Conservation (phyloP, 2,113 vertebrate genomes). For the Carassius carassius region DNA sequence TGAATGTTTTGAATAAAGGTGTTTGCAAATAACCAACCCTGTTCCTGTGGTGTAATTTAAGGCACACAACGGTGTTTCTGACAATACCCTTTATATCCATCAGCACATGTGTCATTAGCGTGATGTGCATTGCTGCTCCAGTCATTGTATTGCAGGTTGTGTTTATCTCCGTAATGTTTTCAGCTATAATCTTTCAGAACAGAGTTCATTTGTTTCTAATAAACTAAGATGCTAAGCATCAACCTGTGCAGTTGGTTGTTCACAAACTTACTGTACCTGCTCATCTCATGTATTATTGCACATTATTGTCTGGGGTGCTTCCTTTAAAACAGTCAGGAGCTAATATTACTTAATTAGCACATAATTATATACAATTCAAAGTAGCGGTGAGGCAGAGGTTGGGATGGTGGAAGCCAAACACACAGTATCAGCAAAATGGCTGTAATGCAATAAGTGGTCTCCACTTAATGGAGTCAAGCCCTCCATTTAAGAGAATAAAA, state of each 20-base stretch:
- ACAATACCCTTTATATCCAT: not conserved
- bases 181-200: not conserved
- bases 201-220: not conserved
- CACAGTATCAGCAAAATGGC: slow-evolving; percentile 75
- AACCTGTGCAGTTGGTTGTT: not conserved
- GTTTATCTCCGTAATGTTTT: not conserved
- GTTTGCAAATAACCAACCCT: not conserved
- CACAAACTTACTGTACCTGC: not conserved
- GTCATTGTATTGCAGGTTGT: not conserved
- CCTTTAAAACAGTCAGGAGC: slow-evolving; percentile 54
- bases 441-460: slow-evolving; percentile 77
- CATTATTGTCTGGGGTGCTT: slow-evolving; percentile 35
- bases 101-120: not conserved
- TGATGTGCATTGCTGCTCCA: not conserved
- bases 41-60: slow-evolving; percentile 1
- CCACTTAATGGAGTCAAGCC: slow-evolving; percentile 75
- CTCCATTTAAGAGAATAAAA: slow-evolving; percentile 73
- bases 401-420: slow-evolving; percentile 58
- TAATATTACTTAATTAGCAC: slow-evolving; percentile 60
- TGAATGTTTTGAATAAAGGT: not conserved
- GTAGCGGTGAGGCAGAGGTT: slow-evolving; percentile 52
- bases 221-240: not conserved
- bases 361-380: slow-evolving; percentile 71
- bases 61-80: not conserved
- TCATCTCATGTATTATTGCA: not conserved